Conservation (phyloP, 2,888 invertebrate species). For the Epinotia nisella region DNA sequence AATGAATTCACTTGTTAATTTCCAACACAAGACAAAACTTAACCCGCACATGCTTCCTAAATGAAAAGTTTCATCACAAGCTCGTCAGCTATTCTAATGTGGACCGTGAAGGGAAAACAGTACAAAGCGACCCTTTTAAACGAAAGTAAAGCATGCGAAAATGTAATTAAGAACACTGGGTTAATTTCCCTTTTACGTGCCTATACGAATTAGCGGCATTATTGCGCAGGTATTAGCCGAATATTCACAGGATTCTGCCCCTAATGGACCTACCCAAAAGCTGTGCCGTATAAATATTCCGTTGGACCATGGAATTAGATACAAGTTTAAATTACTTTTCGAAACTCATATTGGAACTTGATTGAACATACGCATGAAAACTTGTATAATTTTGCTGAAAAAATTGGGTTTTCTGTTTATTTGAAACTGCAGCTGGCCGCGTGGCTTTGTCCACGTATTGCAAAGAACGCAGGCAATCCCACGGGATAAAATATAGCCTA, state of each 20-base stretch:
- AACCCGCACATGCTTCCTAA: conserved; percentile 33
- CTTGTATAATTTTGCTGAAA: conserved; percentile 4
- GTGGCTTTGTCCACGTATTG: too few species aligned
- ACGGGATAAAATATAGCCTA: too few species aligned
- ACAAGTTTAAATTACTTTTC: conserved; percentile 37
- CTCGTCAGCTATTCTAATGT: conserved; percentile 64
- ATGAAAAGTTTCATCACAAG: conserved; percentile 56
- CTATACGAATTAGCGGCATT: conserved; percentile 76
- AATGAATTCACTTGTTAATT: not conserved
- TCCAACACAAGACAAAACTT: conserved; percentile 19
- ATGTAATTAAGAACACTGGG: conserved; percentile 82
- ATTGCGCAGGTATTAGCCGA: conserved; percentile 62
- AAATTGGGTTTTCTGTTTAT: not conserved
- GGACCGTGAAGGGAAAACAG: conserved; percentile 61
- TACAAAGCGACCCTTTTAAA: conserved; percentile 77
- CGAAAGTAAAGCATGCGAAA: conserved; percentile 82
- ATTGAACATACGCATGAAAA: not conserved
- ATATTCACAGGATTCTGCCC: conserved; percentile 53
- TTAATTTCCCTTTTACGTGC: conserved; percentile 81
- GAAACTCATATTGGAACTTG: conserved; percentile 25
- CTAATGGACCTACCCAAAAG: conserved; percentile 58
- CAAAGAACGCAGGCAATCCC: too few species aligned
- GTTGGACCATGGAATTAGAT: conserved; percentile 16
- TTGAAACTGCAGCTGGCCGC: too few species aligned
- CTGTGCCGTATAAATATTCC: conserved; percentile 31